Percentiles rank a stretch among this genome's conserved stretches.
These are phyloP conservation scores for Idaea biselata DNA, from an alignment of 2,888 invertebrate species.

Conservation along the genomic window DNA sequence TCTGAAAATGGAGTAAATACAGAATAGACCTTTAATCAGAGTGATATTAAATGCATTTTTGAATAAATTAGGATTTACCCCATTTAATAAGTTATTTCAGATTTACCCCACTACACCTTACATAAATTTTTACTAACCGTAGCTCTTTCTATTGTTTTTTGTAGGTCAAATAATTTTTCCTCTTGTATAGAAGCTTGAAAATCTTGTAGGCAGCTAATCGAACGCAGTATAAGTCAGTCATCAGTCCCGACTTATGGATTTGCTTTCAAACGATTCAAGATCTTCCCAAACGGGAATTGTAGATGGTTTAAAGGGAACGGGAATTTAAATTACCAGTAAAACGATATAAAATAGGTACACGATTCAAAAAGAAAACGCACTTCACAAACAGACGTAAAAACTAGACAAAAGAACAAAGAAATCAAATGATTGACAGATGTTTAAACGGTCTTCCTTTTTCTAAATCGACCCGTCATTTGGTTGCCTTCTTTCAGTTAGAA, in stretches of 20 bases:
- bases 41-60: no score
- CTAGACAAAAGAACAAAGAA: not conserved
- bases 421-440: not conserved
- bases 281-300: not conserved
- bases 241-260: not conserved
- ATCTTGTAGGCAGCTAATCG: not conserved
- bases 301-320: not conserved
- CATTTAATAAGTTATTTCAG: no score
- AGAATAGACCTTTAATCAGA: no score
- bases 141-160: not conserved
- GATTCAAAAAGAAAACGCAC: not conserved
- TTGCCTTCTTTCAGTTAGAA: not conserved
- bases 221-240: not conserved
- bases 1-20: no score
- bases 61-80: no score
- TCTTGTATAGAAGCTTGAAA: not conserved
- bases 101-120: no score
- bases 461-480: not conserved
- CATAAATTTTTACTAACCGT: not conserved
- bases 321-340: not conserved
- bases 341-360: not conserved
- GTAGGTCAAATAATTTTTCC: not conserved
- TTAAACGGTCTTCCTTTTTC: not conserved
- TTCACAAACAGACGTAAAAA: constrained; percentile 2
- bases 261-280: not conserved